Conservation (phyloP, 2,113 vertebrate genomes). For the Ploceus nigricollis region DNA sequence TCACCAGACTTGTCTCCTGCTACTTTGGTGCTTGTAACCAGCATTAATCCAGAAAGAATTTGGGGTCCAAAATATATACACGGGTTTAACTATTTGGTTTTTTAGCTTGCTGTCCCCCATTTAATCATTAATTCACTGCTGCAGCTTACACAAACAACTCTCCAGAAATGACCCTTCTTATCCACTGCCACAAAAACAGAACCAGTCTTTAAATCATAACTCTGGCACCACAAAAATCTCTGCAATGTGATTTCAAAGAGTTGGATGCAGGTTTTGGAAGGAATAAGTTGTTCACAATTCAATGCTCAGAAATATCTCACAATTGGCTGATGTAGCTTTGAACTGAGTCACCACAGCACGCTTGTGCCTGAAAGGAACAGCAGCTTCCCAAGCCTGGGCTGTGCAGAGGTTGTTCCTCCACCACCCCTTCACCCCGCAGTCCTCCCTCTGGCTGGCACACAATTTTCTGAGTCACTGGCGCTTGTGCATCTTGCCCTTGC, state of each 20-base stretch:
- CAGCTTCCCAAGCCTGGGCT: background rate
- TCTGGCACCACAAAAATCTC: background rate
- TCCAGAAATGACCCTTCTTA: background rate
- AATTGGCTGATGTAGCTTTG: background rate
- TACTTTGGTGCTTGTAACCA: background rate
- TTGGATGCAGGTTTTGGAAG: background rate
- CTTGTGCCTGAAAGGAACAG: background rate
- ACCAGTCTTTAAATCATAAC: background rate
- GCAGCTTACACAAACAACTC: background rate
- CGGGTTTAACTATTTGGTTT: background rate
- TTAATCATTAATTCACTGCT: background rate
- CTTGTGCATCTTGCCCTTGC: constrained; percentile 55
- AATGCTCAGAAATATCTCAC: background rate
- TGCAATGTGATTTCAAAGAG: background rate
- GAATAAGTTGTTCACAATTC: background rate
- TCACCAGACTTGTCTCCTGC: background rate
- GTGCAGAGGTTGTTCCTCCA: background rate
- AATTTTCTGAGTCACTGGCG: constrained; percentile 45
- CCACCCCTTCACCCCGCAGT: background rate
- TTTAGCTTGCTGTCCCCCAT: background rate
- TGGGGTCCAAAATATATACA: background rate
- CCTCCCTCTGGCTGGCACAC: constrained; percentile 23
- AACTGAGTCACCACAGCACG: background rate
- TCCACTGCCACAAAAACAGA: background rate
- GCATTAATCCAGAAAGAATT: background rate